A percentile compares a stretch with the other conserved stretches of the same genome.
Conservation (phyloP, 2,888 invertebrate genomes). For the Notodonta ziczac region DNA sequence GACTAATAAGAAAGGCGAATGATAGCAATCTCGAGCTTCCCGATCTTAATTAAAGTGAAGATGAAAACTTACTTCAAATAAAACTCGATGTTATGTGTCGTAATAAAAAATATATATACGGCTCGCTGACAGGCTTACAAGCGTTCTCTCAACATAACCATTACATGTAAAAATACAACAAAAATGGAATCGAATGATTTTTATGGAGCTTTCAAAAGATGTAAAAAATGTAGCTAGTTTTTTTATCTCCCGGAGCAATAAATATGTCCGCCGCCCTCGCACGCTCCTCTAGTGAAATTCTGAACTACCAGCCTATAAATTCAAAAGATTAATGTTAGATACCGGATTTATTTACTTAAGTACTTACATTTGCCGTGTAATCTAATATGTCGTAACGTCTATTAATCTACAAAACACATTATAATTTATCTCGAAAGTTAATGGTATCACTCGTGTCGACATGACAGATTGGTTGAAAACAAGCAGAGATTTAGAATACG, state of each 20-base stretch:
- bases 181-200: constrained; percentile 46
- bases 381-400: constrained; percentile 70
- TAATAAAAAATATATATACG: constrained; percentile 41
- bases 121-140: constrained; percentile 58
- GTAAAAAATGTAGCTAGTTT: constrained; percentile 56
- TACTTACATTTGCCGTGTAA: constrained; percentile 65
- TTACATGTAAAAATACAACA: constrained; percentile 48
- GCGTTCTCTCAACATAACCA: constrained; percentile 58
- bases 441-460: constrained; percentile 56
- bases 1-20: constrained; percentile 74
- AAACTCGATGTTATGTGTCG: constrained; percentile 25
- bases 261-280: constrained; percentile 75
- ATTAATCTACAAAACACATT: constrained; percentile 73
- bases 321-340: constrained; percentile 77
- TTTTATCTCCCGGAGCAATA: constrained; percentile 71
- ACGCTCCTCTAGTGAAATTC: constrained; percentile 57
- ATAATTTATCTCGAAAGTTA: constrained; percentile 55
- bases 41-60: constrained; percentile 68
- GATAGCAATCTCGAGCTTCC: constrained; percentile 63
- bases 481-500: constrained; percentile 31
- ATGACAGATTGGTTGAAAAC: constrained; percentile 44
- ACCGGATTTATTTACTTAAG: constrained; percentile 75
- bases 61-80: constrained; percentile 50
- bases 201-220: constrained; percentile 60
- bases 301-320: constrained; percentile 70